Evolutionary conservation across 2,888 invertebrate genomes (phyloP).

Genomic region (Unio delphinus): DNA sequence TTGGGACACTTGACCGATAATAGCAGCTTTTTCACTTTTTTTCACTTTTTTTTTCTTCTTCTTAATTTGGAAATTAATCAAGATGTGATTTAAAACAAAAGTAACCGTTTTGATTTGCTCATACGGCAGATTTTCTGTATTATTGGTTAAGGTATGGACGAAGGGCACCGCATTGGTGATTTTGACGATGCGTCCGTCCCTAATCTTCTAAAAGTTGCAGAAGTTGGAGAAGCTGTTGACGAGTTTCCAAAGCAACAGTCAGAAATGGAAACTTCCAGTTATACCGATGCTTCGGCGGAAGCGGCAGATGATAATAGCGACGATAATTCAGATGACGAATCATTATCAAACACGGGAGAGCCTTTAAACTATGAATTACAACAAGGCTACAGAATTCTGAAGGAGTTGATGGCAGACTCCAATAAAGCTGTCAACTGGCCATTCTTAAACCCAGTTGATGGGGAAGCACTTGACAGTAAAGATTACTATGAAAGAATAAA

Average conservation of each 20-base stretch:
- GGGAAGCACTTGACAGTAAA: conserved; percentile 58
- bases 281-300: conserved; percentile 24
- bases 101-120: too few species aligned
- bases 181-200: too few species aligned
- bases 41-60: too few species aligned
- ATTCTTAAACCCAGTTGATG: conserved; percentile 72
- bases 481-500: conserved; percentile 72
- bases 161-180: too few species aligned
- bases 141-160: too few species aligned
- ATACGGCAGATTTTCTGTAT: too few species aligned
- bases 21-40: too few species aligned
- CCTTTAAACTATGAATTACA: conserved; percentile 59
- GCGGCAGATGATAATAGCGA: conserved; percentile 24
- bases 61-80: too few species aligned
- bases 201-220: conserved; percentile 14
- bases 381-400: conserved; percentile 70
- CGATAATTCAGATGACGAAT: conserved; percentile 9
- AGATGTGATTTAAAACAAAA: too few species aligned
- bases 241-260: conserved; percentile 32
- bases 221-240: conserved; percentile 25
- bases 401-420: conserved; percentile 70
- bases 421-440: conserved; percentile 70
- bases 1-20: too few species aligned
- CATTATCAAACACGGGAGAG: conserved; percentile 9
- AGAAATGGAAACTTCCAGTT: conserved; percentile 6